Evolutionary conservation across 2,888 invertebrate genomes (phyloP).

Genomic region (Seira musarum): DNA sequence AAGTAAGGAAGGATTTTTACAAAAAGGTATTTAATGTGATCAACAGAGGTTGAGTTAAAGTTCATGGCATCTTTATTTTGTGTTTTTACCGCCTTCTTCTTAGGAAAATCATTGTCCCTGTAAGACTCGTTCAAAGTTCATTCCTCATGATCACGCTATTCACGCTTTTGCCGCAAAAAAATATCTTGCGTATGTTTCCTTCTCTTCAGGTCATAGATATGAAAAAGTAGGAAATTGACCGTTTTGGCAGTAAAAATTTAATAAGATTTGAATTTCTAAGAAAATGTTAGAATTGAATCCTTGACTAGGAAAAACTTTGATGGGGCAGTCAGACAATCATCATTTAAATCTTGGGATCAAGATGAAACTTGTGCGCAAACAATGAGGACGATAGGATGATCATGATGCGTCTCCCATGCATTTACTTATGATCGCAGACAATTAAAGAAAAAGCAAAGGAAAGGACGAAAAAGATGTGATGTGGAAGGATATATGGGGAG

Average conservation of each 20-base stretch:
- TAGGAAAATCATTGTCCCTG: slow-evolving; percentile 18
- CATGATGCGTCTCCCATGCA: slow-evolving; percentile 9
- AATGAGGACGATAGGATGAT: too few relatives aligned
- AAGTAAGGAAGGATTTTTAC: too few relatives aligned
- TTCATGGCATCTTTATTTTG: too few relatives aligned
- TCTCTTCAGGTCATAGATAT: too few relatives aligned
- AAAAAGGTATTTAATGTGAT: too few relatives aligned
- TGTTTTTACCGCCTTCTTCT: not conserved
- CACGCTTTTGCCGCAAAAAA: too few relatives aligned
- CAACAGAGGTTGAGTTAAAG: too few relatives aligned
- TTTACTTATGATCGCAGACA: slow-evolving; percentile 3
- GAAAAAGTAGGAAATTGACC: not conserved
- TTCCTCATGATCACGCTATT: too few relatives aligned
- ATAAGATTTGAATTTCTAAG: not conserved
- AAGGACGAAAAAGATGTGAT: not conserved
- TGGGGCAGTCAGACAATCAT: not conserved
- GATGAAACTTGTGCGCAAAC: slow-evolving; percentile 20
- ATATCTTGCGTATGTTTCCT: too few relatives aligned
- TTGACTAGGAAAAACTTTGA: not conserved
- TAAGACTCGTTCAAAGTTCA: too few relatives aligned
- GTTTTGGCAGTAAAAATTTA: slow-evolving; percentile 4
- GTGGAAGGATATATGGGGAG: not conserved
- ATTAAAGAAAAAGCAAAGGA: not conserved
- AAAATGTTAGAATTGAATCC: not conserved
- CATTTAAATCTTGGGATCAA: slow-evolving; percentile 2